A percentile compares a stretch with the other conserved stretches of the same genome.
These are phyloP conservation scores for Pitta sordida DNA, from an alignment of 2,113 vertebrate genomes.

Conservation along the genomic window DNA sequence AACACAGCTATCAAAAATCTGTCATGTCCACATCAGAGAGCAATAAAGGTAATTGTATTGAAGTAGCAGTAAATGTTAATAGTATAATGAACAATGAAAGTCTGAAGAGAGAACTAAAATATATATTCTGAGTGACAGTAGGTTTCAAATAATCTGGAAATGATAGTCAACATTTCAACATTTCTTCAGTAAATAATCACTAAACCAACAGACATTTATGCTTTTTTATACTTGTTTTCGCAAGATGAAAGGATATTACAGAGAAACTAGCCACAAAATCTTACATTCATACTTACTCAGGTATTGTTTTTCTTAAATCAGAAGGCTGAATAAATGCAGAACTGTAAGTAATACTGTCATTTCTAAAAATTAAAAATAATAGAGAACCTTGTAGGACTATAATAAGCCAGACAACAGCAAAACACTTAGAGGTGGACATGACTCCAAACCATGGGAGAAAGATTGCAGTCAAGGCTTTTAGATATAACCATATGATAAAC, in stretches of 20 bases:
- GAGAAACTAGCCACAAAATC: background rate
- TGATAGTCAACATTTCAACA: background rate
- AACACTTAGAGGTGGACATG: background rate
- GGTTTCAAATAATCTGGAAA: background rate
- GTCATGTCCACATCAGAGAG: background rate
- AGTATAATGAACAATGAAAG: background rate
- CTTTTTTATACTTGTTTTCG: background rate
- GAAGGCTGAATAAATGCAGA: background rate
- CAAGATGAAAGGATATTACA: background rate
- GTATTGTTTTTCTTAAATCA: background rate
- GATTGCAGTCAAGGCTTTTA: background rate
- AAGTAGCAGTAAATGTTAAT: background rate
- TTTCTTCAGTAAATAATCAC: background rate
- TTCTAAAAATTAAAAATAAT: background rate
- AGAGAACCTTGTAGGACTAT: background rate
- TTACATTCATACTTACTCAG: background rate
- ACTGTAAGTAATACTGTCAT: background rate
- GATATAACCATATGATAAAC: background rate
- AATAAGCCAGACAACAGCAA: background rate
- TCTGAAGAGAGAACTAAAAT: background rate
- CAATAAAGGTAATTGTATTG: background rate
- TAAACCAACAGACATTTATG: background rate
- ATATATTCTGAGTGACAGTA: background rate
- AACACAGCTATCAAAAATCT: background rate
- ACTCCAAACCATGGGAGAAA: background rate